Evolutionary conservation across 2,888 invertebrate genomes (phyloP), one percentile per base, ranked within the genome.

Genomic region (Orchesella flavescens): DNA sequence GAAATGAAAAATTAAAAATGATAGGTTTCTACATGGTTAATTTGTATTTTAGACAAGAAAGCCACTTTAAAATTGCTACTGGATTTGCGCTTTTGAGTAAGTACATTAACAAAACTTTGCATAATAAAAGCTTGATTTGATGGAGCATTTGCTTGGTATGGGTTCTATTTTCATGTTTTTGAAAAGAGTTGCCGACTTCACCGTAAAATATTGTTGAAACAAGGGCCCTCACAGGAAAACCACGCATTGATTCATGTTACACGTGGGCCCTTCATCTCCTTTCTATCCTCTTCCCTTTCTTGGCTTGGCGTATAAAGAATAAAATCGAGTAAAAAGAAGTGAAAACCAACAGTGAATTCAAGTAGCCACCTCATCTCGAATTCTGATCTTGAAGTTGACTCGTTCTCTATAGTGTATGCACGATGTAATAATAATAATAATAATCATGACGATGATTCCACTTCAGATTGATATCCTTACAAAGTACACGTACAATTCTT

Each of bases 341-440:
- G 46, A 21, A 24, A 61, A 21, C 61, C n/a, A 3, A 55, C 13
- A 43, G 84, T 84, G 73, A 85, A 85, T 85, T 86, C 85, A 86
- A 86, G 86, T 78, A 85, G 85, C 85, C 86, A 85, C 84, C 79
- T 86, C 86, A 86, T 86, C 84, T 84, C 7, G 83, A 86, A 86
- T 86, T 86, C 86, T 83, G 79, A 83, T 84, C 84, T 86, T 84
- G 86, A 69, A 77, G 71, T 79, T 85, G 85, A 86, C 85, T 86
- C 84, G 86, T 85, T 86, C 85, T 80, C 78, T 66, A 23, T 69
- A 68, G 76, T 83, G 78, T 65, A 66, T 61, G 78, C 74, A 84
- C 74, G 74, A 57, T 77, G 73, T 83, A 84, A 63, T 79, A 72
- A 79, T 84, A 75, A 80, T 79, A 69, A 72, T 84, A 72, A 80